Percentiles rank a stretch among this genome's conserved stretches.
These are phyloP conservation scores for Etheostoma nigrum DNA, from an alignment of 2,797 vertebrate species.

Conservation along the genomic window DNA sequence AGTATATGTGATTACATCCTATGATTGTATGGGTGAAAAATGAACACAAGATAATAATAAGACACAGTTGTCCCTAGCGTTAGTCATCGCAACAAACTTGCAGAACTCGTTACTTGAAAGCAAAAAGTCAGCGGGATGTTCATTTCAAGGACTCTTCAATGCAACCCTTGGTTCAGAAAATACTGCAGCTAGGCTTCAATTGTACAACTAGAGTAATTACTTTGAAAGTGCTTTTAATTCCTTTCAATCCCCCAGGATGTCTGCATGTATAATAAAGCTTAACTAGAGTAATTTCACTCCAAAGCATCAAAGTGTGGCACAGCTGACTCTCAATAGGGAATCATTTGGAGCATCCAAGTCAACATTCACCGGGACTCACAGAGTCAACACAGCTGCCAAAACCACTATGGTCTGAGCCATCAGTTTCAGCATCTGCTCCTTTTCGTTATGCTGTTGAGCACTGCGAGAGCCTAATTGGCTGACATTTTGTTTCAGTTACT, in stretches of 20 bases:
- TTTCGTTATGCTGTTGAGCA: slow-evolving; percentile 78
- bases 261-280: slow-evolving; percentile 86
- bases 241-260: slow-evolving; percentile 85
- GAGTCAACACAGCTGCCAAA: slow-evolving; percentile 86
- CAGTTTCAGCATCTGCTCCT: slow-evolving; percentile 83
- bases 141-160: slow-evolving; percentile 77
- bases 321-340: slow-evolving; percentile 85
- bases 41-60: slow-evolving; percentile 4
- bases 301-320: slow-evolving; percentile 83
- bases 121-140: slow-evolving; percentile 70
- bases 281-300: slow-evolving; percentile 82
- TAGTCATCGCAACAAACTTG: slow-evolving; percentile 62
- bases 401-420: slow-evolving; percentile 74
- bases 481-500: slow-evolving; percentile 81
- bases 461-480: slow-evolving; percentile 81
- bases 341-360: slow-evolving; percentile 81
- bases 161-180: slow-evolving; percentile 73
- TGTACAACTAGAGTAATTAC: slow-evolving; percentile 83
- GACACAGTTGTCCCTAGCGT: slow-evolving; percentile 21
- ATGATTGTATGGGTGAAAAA: not conserved
- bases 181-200: slow-evolving; percentile 78
- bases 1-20: slow-evolving; percentile 26
- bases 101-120: slow-evolving; percentile 65
- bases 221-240: slow-evolving; percentile 85
- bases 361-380: slow-evolving; percentile 84